Evolutionary conservation across 2,888 invertebrate genomes (phyloP).

Genomic region (Aleiodes testaceus): DNA sequence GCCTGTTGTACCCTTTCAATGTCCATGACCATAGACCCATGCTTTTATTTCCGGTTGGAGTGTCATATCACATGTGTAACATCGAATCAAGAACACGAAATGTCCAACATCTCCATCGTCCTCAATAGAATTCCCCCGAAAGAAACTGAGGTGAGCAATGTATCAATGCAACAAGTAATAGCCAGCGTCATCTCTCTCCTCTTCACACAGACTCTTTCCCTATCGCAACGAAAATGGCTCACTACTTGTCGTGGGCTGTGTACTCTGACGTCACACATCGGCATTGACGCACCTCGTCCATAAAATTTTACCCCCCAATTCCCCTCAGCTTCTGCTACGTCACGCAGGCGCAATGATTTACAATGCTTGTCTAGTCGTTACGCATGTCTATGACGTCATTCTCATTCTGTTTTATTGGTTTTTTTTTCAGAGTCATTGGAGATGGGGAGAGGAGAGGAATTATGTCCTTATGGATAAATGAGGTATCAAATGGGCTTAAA

Average conservation of each 20-base stretch:
- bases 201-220: slow-evolving; percentile 47
- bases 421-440: slow-evolving; percentile 8
- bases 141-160: slow-evolving; percentile 57
- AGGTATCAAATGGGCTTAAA: too few relatives aligned
- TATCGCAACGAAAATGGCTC: slow-evolving; percentile 43
- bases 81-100: too few relatives aligned
- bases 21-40: slow-evolving; percentile 50
- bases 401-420: slow-evolving; percentile 43
- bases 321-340: slow-evolving; percentile 25
- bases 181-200: slow-evolving; percentile 34
- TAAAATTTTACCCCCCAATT: slow-evolving; percentile 61
- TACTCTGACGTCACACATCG: slow-evolving; percentile 58
- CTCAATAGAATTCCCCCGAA: too few relatives aligned
- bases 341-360: slow-evolving; percentile 3
- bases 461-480: too few relatives aligned
- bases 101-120: too few relatives aligned
- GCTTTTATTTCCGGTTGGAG: slow-evolving; percentile 46
- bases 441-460: background rate
- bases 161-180: slow-evolving; percentile 19
- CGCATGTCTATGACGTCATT: slow-evolving; percentile 46
- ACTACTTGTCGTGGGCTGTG: slow-evolving; percentile 48
- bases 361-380: too few relatives aligned
- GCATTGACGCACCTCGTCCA: slow-evolving; percentile 60
- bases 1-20: slow-evolving; percentile 49
- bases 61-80: background rate